Base-by-base conservation (phyloP, 1,140 invertebrate genomes). In the Ceratosolen solmsi region DNA sequence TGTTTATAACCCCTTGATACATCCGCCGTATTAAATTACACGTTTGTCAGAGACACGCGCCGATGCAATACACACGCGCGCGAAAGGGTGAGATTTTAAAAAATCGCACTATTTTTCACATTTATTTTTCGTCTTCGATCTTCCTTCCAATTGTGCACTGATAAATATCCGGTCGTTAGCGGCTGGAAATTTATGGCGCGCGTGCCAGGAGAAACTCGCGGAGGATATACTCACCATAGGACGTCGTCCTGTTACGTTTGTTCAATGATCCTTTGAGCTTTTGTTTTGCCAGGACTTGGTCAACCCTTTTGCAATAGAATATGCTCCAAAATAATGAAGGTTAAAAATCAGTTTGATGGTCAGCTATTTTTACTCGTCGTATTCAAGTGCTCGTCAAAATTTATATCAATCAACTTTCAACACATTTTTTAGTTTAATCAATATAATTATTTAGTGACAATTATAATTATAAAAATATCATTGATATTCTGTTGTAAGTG, bases 1-100 rank as follows among this genome's bases (percentile, higher is more conserved):
- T 91, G 89, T 90, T 90, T 89, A 91, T 90, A 89, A 90, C 89
- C 89, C 88, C 87, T 89, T 89, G 85, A 86, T 87, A 84, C 84
- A 84, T 85, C 84, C 84, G 78, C 83, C 80, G 87, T 87, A 90
- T 89, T 83, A 80, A 86, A 85, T 90, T 90, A 89, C 89, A 80
- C 72, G 87, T 22, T 33, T 58, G 80, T 54, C 11, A 25, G 11
- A 41, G 11, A 15, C 71, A 72, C 68, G 68, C 68, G 65, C 36
- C 51, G 20, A 73, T n/a, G 4, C 46, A 54, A 20, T 46, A 46
- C 56, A 58, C 54, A 78, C 75, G 63, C 68, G 79, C 60, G 27
- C 41, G 41, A 5, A 63, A 22, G 56, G 72, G 72, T 56, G 72
- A n/a, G 51, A 38, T n/a, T 73, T 56, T 36, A 3, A 38, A 38